Evolutionary conservation across 2,113 vertebrate genomes (phyloP), one percentile per base, ranked within the genome.

Genomic region (Galeopterus variegatus): DNA sequence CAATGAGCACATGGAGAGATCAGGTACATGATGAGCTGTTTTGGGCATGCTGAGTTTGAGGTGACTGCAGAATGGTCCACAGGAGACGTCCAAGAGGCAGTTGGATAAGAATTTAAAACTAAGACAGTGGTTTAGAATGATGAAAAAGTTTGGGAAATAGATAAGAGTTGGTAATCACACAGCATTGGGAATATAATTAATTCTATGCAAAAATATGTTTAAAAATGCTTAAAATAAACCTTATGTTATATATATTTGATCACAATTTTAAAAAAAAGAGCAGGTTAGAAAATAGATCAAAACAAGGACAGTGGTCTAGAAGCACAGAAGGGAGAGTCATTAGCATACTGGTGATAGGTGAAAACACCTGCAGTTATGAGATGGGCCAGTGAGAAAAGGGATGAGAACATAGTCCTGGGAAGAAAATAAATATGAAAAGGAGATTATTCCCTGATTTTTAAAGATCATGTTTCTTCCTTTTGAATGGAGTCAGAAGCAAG

Each of bases 401-500:
- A 60, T 33, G 26, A 89, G 19, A 84, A 65, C 3, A 89, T 11
- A 82, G 62, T 23, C 26, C 70, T n/a, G 5, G 17, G 70, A 56
- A 93, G 48, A 88, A 83, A 52, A 83, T 3, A 8, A 24, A 79
- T 45, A n/a, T 67, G 36, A 67, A 41, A 73, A 36, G 8, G 67
- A 91, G 77, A 88, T 28, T 31, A 84, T 1, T 48, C 18, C 5
- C 88, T 80, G 64, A 26, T 31, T 77, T 80, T 82, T 58, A 23
- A 86, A 86, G 18, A 60, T 8, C 50, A 50, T 28, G 11, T 83
- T 64, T 88, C 1, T 33, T 64, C 50, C 50, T 75, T 90, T 50
- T 75, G 52, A 92, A 88, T 95, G 26, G 56, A 83, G 28, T 81
- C 58, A 92, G 33, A 96, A 86, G 21, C 26, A 90, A 50, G 26